phyloP scores from a whole-genome alignment of 1,140 invertebrate genomes.

The Sminthurinus signatus region DNA sequence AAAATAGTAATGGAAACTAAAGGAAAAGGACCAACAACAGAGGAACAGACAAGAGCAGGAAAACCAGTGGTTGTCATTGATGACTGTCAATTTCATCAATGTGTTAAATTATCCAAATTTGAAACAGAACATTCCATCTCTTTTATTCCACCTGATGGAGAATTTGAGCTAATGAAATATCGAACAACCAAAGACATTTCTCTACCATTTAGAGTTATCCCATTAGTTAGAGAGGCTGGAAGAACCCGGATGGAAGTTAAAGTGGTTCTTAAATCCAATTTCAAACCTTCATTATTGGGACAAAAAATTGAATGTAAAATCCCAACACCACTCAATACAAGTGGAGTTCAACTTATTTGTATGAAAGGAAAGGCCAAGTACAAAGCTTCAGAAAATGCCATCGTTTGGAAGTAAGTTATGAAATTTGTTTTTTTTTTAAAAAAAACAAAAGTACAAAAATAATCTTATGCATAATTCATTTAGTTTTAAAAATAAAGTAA shows the following conservation, averaged over 20 bases:
- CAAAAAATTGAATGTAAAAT: slow-evolving; percentile 99
- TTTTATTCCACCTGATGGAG: slow-evolving; percentile 99
- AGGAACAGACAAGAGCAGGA: slow-evolving; percentile 78
- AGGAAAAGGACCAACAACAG: slow-evolving; percentile 62
- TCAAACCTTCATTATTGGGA: slow-evolving; percentile 94
- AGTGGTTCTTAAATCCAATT: slow-evolving; percentile 98
- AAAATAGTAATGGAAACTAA: slow-evolving; percentile 92
- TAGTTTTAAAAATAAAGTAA: background rate
- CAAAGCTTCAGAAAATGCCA: slow-evolving; percentile 99
- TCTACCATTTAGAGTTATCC: slow-evolving; percentile 97
- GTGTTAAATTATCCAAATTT: slow-evolving; percentile 99
- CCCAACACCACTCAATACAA: slow-evolving; percentile 97
- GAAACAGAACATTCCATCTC: slow-evolving; percentile 99
- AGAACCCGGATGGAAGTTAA: slow-evolving; percentile 99
- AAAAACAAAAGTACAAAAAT: no score
- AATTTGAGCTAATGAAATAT: slow-evolving; percentile 99
- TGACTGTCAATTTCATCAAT: slow-evolving; percentile 99
- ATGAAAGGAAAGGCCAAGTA: slow-evolving; percentile 99
- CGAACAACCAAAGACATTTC: slow-evolving; percentile 99
- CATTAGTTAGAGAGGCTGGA: slow-evolving; percentile 93
- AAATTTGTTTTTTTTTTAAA: background rate
- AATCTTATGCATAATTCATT: no score
- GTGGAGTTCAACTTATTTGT: slow-evolving; percentile 96
- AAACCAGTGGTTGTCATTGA: slow-evolving; percentile 98
- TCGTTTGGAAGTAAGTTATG: slow-evolving; percentile 92